Conservation (phyloP, 2,888 invertebrate genomes). For the Ormyrus pomaceus region DNA sequence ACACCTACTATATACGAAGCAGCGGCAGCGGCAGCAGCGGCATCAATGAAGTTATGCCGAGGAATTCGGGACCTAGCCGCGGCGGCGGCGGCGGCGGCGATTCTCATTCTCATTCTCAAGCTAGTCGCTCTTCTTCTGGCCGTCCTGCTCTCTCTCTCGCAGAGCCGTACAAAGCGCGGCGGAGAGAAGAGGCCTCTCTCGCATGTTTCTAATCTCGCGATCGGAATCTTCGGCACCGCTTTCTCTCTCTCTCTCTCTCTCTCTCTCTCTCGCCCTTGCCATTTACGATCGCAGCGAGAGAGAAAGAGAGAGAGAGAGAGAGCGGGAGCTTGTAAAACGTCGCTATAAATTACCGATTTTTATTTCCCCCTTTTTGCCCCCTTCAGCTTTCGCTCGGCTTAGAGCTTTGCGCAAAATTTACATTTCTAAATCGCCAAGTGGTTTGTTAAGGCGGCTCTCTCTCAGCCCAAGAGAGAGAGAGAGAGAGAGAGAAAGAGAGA, state of each 20-base stretch:
- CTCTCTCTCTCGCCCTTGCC: slow-evolving; percentile 18
- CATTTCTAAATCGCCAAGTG: slow-evolving; percentile 52
- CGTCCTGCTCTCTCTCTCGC: slow-evolving; percentile 57
- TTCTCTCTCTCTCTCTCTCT: slow-evolving; percentile 44
- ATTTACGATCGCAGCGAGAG: slow-evolving; percentile 34
- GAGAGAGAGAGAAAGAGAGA: neutral
- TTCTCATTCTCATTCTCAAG: slow-evolving; percentile 54
- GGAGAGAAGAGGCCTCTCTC: slow-evolving; percentile 18
- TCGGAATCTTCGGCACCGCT: slow-evolving; percentile 48
- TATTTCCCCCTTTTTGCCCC: slow-evolving; percentile 53
- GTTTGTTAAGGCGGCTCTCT: slow-evolving; percentile 21
- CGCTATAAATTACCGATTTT: slow-evolving; percentile 58
- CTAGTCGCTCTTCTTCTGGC: slow-evolving; percentile 54
- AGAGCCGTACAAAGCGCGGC: neutral
- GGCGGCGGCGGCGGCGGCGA: slow-evolving; percentile 31
- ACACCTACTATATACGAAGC: neutral
- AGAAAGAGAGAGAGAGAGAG: slow-evolving; percentile 15
- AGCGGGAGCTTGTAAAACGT: slow-evolving; percentile 57
- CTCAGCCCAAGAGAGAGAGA: neutral
- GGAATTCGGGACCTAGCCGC: slow-evolving; percentile 59
- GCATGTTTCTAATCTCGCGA: slow-evolving; percentile 57
- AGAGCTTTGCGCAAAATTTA: slow-evolving; percentile 38
- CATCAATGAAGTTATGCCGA: slow-evolving; percentile 61
- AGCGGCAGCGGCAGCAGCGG: slow-evolving; percentile 32
- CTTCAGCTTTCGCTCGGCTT: slow-evolving; percentile 24